A percentile compares a stretch with the other conserved stretches of the same genome.
Conservation (phyloP, 2,888 invertebrate species). For the Catocala nupta region DNA sequence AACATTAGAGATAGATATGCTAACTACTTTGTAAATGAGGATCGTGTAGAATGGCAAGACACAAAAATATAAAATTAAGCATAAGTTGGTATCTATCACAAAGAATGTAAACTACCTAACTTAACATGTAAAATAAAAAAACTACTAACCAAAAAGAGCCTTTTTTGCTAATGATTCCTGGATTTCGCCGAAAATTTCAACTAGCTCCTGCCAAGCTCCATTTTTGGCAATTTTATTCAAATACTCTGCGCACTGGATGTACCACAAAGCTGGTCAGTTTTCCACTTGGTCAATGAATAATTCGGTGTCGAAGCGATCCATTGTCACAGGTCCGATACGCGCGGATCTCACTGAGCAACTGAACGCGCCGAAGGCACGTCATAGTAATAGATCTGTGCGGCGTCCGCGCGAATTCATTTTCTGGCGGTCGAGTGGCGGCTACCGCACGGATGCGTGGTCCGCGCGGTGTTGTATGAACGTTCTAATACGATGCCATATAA, state of each 20-base stretch:
- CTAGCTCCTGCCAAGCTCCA: slow-evolving; percentile 44
- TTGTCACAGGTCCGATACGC: slow-evolving; percentile 1
- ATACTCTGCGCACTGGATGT: background rate
- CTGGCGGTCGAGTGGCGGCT: background rate
- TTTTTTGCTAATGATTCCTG: too few relatives aligned
- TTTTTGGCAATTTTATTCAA: slow-evolving; percentile 30
- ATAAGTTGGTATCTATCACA: too few relatives aligned
- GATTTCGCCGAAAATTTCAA: slow-evolving; percentile 32
- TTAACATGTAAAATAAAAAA: too few relatives aligned
- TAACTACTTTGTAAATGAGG: slow-evolving; percentile 47
- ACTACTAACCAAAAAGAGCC: too few relatives aligned
- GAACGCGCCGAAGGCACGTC: background rate
- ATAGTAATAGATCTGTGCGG: background rate
- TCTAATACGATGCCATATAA: background rate
- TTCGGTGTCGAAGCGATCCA: slow-evolving; percentile 2
- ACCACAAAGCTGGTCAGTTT: background rate
- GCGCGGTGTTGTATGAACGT: slow-evolving; percentile 1
- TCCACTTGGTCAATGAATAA: background rate
- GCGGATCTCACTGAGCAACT: background rate
- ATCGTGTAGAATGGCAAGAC: slow-evolving; percentile 46
- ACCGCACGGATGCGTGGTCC: background rate
- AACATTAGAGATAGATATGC: slow-evolving; percentile 47
- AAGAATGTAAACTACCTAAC: too few relatives aligned
- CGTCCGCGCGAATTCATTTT: slow-evolving; percentile 1
- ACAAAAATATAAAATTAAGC: slow-evolving; percentile 39